phyloP scores from a whole-genome alignment of 1,140 invertebrate genomes.

The Idris sp. region DNA sequence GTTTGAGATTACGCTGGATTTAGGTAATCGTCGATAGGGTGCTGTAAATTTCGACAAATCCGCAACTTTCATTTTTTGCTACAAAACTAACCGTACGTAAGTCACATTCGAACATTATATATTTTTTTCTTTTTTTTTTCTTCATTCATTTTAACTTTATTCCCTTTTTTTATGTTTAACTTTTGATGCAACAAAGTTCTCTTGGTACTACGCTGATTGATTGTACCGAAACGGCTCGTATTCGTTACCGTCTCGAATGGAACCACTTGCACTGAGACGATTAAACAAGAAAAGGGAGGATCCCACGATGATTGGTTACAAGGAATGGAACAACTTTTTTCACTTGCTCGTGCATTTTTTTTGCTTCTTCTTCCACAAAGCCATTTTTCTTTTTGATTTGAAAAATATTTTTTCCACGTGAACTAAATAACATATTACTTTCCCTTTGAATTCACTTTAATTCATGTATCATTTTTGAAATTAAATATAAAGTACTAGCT shows the following conservation, averaged over 20 bases:
- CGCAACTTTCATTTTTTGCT: constrained; percentile 53
- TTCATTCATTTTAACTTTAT: constrained; percentile 9
- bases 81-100: constrained; percentile 38
- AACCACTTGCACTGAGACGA: constrained; percentile 72
- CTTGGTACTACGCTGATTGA: constrained; percentile 50
- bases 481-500: too few relatives aligned
- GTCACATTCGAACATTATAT: constrained; percentile 29
- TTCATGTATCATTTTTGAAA: too few relatives aligned
- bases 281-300: constrained; percentile 76
- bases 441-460: too few relatives aligned
- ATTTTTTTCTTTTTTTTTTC: constrained; percentile 10
- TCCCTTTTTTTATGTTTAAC: too few relatives aligned
- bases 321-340: constrained; percentile 66
- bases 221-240: constrained; percentile 65
- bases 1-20: constrained; percentile 56
- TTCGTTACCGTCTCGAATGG: constrained; percentile 69
- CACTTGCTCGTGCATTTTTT: too few relatives aligned
- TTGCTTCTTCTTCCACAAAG: constrained; percentile 27
- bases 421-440: constrained; percentile 2
- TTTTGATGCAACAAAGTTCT: constrained; percentile 47
- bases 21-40: constrained; percentile 57
- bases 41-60: constrained; percentile 51
- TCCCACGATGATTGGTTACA: constrained; percentile 75
- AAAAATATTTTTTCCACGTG: constrained; percentile 8
- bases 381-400: constrained; percentile 14